phyloP scores from a whole-genome alignment of 2,797 vertebrate species.

The Poeciliopsis presidionis region DNA sequence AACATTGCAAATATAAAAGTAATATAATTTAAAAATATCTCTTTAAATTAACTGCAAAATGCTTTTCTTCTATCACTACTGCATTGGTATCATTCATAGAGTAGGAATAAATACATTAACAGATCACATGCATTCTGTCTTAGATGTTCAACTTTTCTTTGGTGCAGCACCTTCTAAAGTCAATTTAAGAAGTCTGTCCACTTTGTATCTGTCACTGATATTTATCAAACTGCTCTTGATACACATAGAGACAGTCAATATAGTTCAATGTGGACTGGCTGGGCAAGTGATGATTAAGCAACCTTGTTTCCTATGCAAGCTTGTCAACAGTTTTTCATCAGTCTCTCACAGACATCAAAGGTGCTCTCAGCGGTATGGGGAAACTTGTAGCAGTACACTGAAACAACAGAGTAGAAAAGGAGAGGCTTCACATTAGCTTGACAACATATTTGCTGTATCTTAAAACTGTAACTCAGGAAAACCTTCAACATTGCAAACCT shows the following conservation, averaged over 20 bases:
- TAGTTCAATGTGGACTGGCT: constrained; percentile 60
- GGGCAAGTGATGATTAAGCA: constrained; percentile 56
- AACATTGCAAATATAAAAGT: background rate
- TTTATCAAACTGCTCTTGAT: constrained; percentile 22
- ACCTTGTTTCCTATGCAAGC: constrained; percentile 18
- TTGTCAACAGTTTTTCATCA: constrained; percentile 19
- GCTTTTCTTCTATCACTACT: background rate
- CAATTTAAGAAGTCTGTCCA: background rate
- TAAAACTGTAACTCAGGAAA: background rate
- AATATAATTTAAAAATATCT: constrained; percentile 6
- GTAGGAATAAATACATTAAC: background rate
- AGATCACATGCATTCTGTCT: background rate
- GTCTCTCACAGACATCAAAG: constrained; percentile 48
- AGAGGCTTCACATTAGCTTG: background rate
- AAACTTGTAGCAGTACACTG: constrained; percentile 13
- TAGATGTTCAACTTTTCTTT: background rate
- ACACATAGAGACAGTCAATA: constrained; percentile 39
- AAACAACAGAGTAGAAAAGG: constrained; percentile 1
- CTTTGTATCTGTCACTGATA: background rate
- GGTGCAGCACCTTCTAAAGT: background rate
- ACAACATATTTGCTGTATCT: background rate
- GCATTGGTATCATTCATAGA: background rate
- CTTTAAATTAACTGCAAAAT: background rate
- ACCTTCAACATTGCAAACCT: background rate
- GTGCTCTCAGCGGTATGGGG: background rate